Evolutionary conservation across 2,113 vertebrate genomes (phyloP), one percentile per base, ranked within the genome.

Genomic region (Xenus cinereus): DNA sequence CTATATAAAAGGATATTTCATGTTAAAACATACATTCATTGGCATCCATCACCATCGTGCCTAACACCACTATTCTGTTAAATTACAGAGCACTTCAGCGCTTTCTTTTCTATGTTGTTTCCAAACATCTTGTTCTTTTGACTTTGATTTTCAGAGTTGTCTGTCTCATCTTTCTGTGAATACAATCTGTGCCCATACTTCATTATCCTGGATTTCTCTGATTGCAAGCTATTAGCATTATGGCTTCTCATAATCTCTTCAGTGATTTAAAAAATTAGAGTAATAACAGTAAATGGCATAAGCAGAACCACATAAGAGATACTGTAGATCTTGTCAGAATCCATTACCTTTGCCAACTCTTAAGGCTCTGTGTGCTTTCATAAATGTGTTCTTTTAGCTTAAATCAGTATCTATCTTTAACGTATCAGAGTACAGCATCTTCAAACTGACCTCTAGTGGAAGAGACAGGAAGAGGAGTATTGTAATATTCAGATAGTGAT

Each of bases 401-500:
- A 83, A 92, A 87, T 90, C n/a, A 19, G 12, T 69, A 60, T 30
- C 78, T 50, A 8, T 6, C 84, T 82, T 43, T 57, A 37, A 90
- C 22, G 19, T 60, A 39, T 37, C 50, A 48, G 64, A 66, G 50
- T 91, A 57, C n/a, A 91, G 89, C 76, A 76, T 93, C 69, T 84
- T 90, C 76, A 75, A 91, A 84, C 71, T 95, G 86, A 90, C 59
- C 68, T 91, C 92, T 60, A 59, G 68, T 95, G 87, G 91, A 92
- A 90, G 66, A 89, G 54, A 73, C 32, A 72, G 85, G 75, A 45
- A 21, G 54, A 22, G 4, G 43, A 79, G 24, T 20, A 28, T 45
- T 53, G 17, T n/a, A 66, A 60, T 64, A 45, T 63, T 84, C 73
- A 67, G 20, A 22, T 46, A 56, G 28, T 73, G 71, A 76, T 90